These are phyloP conservation scores for Baryphthengus martii DNA, from an alignment of 2,113 vertebrate species.

Conservation along the genomic window DNA sequence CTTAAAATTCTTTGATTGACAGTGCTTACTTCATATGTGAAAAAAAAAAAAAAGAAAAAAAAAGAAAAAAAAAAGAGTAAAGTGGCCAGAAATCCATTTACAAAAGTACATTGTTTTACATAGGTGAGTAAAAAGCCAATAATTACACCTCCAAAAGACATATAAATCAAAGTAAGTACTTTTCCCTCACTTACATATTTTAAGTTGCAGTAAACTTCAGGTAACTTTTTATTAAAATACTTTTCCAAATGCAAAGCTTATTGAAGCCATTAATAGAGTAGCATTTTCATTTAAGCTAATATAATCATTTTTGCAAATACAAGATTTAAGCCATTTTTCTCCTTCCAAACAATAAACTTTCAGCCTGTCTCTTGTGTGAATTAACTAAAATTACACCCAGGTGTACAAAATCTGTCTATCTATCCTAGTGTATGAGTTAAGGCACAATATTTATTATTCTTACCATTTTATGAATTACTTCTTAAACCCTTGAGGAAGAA, in stretches of 20 bases:
- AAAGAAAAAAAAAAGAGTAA: conserved; percentile 68
- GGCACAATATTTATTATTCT: conserved; percentile 81
- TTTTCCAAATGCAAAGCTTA: conserved; percentile 70
- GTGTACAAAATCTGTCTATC: conserved; percentile 75
- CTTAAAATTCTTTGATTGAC: conserved; percentile 88
- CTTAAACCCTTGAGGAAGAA: conserved; percentile 80
- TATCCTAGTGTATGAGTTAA: conserved; percentile 68
- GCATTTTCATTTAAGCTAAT: conserved; percentile 78
- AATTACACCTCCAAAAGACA: conserved; percentile 82
- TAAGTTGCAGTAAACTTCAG: conserved; percentile 77
- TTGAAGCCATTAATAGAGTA: conserved; percentile 73
- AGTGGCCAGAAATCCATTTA: conserved; percentile 87
- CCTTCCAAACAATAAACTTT: conserved; percentile 76
- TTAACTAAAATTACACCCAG: conserved; percentile 79
- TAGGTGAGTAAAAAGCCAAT: conserved; percentile 86
- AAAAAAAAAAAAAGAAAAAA: conserved; percentile 26
- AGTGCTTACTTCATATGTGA: conserved; percentile 82
- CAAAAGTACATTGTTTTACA: conserved; percentile 86
- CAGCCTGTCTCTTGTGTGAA: conserved; percentile 78
- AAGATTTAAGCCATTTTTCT: conserved; percentile 69
- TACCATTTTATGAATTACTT: conserved; percentile 80
- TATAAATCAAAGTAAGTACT: conserved; percentile 84
- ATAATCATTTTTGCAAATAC: conserved; percentile 78
- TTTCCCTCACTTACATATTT: conserved; percentile 78
- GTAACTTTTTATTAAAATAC: conserved; percentile 80